These are phyloP conservation scores for Esox lucius DNA, from an alignment of 2,797 vertebrate species.

Conservation along the genomic window DNA sequence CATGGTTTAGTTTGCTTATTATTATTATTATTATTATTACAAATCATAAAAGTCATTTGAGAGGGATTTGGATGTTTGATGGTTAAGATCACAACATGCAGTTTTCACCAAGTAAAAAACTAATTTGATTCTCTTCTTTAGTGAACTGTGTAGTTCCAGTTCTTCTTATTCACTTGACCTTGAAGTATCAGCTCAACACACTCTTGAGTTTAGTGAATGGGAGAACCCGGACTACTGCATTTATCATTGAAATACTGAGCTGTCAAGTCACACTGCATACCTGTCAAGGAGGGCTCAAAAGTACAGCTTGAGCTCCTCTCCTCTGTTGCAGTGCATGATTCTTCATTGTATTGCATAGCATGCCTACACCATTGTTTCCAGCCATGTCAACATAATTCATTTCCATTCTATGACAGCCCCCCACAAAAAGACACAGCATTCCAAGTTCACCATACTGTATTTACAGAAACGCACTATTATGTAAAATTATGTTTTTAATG, in stretches of 20 bases:
- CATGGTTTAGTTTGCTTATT: neutral
- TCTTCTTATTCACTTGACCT: slow-evolving; percentile 74
- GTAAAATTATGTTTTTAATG: neutral
- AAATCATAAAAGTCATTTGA: neutral
- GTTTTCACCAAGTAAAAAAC: slow-evolving; percentile 13
- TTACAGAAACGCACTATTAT: slow-evolving; percentile 28
- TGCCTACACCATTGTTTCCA: slow-evolving; percentile 75
- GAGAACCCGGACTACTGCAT: slow-evolving; percentile 80
- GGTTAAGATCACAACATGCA: neutral
- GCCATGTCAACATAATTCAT: slow-evolving; percentile 83
- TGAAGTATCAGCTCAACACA: slow-evolving; percentile 73
- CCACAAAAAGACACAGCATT: slow-evolving; percentile 54
- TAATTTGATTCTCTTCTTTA: slow-evolving; percentile 32
- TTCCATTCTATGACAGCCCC: slow-evolving; percentile 72
- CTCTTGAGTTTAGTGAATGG: slow-evolving; percentile 76
- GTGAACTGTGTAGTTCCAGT: slow-evolving; percentile 61
- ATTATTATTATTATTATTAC: neutral
- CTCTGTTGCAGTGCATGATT: slow-evolving; percentile 80
- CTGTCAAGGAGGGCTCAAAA: slow-evolving; percentile 81
- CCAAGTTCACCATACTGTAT: slow-evolving; percentile 57
- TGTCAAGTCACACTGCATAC: slow-evolving; percentile 82
- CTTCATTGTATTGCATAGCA: slow-evolving; percentile 77
- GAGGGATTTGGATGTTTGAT: neutral
- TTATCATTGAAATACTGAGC: slow-evolving; percentile 85
- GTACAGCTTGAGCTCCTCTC: slow-evolving; percentile 75